A percentile compares a stretch with the other conserved stretches of the same genome.
Evolutionary conservation across 2,113 vertebrate species (phyloP).

Genomic region (Conger conger): DNA sequence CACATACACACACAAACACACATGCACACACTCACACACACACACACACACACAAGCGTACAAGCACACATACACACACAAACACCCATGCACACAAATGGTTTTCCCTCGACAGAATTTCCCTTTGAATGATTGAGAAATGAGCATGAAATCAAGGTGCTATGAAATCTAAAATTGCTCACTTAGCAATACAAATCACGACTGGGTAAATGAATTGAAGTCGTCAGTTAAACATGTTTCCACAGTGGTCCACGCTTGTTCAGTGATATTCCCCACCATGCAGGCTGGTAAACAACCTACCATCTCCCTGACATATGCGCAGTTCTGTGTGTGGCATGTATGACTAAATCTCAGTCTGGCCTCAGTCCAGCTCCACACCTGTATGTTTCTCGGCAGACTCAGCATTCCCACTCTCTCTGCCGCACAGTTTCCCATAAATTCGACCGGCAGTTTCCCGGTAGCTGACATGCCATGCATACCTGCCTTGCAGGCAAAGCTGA

Average conservation of each 20-base stretch:
- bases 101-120: conserved; percentile 83
- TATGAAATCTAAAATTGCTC: conserved; percentile 91
- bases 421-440: too few species aligned
- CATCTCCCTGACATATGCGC: too few species aligned
- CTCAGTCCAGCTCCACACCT: neutral
- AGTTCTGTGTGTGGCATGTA: too few species aligned
- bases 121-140: conserved; percentile 89
- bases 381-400: too few species aligned
- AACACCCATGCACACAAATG: neutral
- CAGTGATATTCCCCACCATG: too few species aligned
- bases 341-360: neutral
- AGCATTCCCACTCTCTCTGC: too few species aligned
- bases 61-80: neutral
- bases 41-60: neutral
- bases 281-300: neutral
- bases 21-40: neutral
- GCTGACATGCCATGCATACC: too few species aligned
- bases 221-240: too few species aligned
- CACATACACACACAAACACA: neutral
- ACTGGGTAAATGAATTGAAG: neutral
- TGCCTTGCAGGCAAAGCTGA: too few species aligned
- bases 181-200: conserved; percentile 60
- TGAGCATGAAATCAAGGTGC: conserved; percentile 87
- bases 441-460: too few species aligned
- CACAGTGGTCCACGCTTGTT: neutral